These are phyloP conservation scores for Eupeodes latifasciatus DNA, from an alignment of 2,888 invertebrate species.

Conservation along the genomic window DNA sequence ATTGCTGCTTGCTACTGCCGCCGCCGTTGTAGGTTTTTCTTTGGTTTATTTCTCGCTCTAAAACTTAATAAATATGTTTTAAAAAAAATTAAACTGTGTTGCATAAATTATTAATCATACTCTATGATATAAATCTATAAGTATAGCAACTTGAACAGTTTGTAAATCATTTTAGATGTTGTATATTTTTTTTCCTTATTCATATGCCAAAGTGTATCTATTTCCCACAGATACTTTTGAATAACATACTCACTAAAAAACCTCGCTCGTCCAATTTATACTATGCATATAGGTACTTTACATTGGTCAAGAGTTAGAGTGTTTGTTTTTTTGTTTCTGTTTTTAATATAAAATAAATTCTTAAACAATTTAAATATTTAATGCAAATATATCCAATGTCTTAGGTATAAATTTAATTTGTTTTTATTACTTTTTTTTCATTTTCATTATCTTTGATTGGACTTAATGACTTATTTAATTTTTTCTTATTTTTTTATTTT, in stretches of 20 bases:
- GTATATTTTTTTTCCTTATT: constrained; percentile 37
- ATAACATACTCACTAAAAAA: neutral
- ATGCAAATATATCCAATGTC: constrained; percentile 74
- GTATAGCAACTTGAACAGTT: constrained; percentile 33
- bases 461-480: constrained; percentile 81
- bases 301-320: constrained; percentile 23
- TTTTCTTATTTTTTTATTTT: constrained; percentile 47
- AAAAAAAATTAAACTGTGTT: constrained; percentile 47
- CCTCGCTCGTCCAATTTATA: neutral
- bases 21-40: constrained; percentile 1
- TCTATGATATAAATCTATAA: neutral
- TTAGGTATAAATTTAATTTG: constrained; percentile 65
- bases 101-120: constrained; percentile 67
- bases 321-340: neutral
- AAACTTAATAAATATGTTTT: constrained; percentile 46
- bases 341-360: constrained; percentile 49
- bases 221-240: constrained; percentile 40
- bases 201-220: constrained; percentile 44
- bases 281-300: neutral
- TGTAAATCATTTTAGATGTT: constrained; percentile 59
- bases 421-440: constrained; percentile 77
- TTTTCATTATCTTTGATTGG: constrained; percentile 78
- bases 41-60: constrained; percentile 19
- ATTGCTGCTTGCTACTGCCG: neutral
- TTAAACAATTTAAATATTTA: constrained; percentile 75